Percentiles rank a stretch among this genome's conserved stretches.
phyloP scores from a whole-genome alignment of 2,113 vertebrate genomes.

The Dryoscopus gambensis region DNA sequence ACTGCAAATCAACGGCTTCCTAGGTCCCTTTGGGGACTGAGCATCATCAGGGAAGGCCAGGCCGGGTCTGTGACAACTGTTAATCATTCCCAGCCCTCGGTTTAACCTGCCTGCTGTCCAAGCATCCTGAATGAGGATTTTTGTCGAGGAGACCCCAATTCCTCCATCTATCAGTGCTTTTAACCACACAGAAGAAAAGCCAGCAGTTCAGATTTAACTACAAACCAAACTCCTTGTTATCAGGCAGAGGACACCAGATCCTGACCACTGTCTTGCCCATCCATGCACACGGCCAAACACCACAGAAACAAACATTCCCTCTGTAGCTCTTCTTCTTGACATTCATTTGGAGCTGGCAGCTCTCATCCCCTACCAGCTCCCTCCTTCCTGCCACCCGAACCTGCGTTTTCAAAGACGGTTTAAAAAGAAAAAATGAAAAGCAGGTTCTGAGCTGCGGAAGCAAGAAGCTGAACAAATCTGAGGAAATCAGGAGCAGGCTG shows the following conservation, averaged over 20 bases:
- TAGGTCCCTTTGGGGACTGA: neutral
- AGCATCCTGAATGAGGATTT: neutral
- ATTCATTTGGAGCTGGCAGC: neutral
- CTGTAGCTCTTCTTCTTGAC: neutral
- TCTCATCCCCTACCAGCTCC: neutral
- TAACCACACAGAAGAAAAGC: neutral
- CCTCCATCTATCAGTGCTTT: neutral
- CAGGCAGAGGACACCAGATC: neutral
- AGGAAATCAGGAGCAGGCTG: neutral
- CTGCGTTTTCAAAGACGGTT: neutral
- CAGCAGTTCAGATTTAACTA: neutral
- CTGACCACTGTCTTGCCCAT: neutral
- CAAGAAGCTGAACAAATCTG: conserved; percentile 6
- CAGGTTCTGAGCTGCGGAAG: conserved; percentile 6
- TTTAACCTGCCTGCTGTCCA: neutral
- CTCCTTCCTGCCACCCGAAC: neutral
- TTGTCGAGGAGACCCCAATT: neutral
- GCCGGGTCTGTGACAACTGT: neutral
- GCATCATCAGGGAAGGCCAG: neutral
- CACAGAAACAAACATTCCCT: neutral
- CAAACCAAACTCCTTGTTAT: neutral
- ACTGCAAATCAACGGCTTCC: rapidly evolving
- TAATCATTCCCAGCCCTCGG: neutral
- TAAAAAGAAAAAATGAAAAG: neutral
- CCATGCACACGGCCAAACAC: rapidly evolving